Evolutionary conservation across 2,113 vertebrate genomes (phyloP).

Genomic region (Xiphias gladius): DNA sequence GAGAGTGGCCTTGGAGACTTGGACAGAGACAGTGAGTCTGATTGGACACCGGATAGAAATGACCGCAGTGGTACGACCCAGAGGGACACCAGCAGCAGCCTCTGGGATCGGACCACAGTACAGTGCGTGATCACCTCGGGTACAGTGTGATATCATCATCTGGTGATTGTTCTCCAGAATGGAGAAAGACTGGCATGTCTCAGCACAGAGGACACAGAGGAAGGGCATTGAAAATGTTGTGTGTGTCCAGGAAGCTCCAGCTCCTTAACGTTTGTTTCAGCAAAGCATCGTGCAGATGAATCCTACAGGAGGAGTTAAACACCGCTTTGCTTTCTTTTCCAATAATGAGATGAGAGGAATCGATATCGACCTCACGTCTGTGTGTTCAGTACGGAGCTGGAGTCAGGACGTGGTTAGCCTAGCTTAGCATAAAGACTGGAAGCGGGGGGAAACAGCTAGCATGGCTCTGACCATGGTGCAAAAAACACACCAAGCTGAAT

Average conservation of each 20-base stretch:
- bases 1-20: neutral
- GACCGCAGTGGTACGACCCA: neutral
- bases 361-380: neutral
- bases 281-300: too few species aligned
- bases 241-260: too few species aligned
- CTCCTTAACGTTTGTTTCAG: too few species aligned
- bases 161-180: slow-evolving; percentile 20
- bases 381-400: neutral
- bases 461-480: too few species aligned
- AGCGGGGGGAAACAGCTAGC: too few species aligned
- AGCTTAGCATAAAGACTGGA: too few species aligned
- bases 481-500: too few species aligned
- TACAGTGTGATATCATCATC: slow-evolving; percentile 11
- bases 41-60: slow-evolving; percentile 7
- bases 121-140: neutral
- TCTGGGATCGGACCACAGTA: neutral
- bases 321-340: neutral
- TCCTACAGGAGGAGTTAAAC: too few species aligned
- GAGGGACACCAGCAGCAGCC: neutral
- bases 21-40: neutral
- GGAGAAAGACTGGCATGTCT: slow-evolving; percentile 8
- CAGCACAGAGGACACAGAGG: too few species aligned
- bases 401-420: neutral
- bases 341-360: neutral
- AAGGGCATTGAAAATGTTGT: too few species aligned